Evolutionary conservation across 2,888 invertebrate genomes (phyloP).

Genomic region (Hyles lineata): DNA sequence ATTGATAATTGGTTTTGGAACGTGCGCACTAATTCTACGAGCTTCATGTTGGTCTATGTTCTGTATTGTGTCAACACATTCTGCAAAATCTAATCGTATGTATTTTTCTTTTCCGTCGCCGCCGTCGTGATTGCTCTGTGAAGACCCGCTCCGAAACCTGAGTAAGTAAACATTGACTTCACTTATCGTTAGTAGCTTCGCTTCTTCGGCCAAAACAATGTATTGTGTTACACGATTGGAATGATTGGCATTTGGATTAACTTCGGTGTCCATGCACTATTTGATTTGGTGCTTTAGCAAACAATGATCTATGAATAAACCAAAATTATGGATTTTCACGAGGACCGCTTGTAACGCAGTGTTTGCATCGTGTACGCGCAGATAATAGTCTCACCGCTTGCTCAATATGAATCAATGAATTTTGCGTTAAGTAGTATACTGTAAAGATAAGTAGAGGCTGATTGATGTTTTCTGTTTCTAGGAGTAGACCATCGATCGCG

Average conservation of each 20-base stretch:
- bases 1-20: conserved; percentile 35
- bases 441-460: conserved; percentile 75
- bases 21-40: conserved; percentile 58
- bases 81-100: conserved; percentile 60
- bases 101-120: conserved; percentile 73
- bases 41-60: conserved; percentile 57
- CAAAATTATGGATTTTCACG: conserved; percentile 18
- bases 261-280: conserved; percentile 46
- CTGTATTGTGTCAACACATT: conserved; percentile 39
- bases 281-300: conserved; percentile 50
- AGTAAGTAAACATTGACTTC: conserved; percentile 82
- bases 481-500: conserved; percentile 85
- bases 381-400: conserved; percentile 75
- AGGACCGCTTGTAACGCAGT: conserved; percentile 65
- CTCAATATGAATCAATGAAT: conserved; percentile 57
- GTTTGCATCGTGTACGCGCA: conserved; percentile 73
- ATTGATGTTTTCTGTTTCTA: conserved; percentile 85
- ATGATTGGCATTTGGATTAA: conserved; percentile 68
- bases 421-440: conserved; percentile 64
- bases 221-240: conserved; percentile 60
- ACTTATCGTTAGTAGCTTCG: conserved; percentile 64
- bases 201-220: conserved; percentile 64
- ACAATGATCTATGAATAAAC: conserved; percentile 36
- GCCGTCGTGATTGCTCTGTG: conserved; percentile 70
- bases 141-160: conserved; percentile 88